These are phyloP conservation scores for Listronotus oregonensis DNA, from an alignment of 1,140 invertebrate species.

Conservation along the genomic window DNA sequence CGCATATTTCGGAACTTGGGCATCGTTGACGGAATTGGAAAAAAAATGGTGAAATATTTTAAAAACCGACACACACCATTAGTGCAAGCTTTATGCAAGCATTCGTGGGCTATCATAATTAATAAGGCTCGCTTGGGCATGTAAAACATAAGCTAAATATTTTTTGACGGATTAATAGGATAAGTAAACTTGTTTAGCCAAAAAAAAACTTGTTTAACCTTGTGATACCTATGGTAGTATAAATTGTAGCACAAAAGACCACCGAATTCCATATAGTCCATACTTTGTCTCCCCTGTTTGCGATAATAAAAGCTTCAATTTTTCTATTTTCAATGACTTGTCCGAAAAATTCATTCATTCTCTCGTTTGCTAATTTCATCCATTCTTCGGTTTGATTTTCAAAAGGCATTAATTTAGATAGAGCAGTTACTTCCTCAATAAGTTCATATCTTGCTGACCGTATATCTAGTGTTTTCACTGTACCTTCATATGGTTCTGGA, in stretches of 20 bases:
- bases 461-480: conserved; percentile 59
- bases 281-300: conserved; percentile 54
- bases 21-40: too few relatives aligned
- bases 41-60: too few relatives aligned
- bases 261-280: conserved; percentile 93
- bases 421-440: conserved; percentile 48
- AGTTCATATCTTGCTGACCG: conserved; percentile 57
- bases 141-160: too few relatives aligned
- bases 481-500: conserved; percentile 61
- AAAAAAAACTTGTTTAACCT: neutral
- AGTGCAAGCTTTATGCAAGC: too few relatives aligned
- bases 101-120: too few relatives aligned
- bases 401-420: conserved; percentile 45
- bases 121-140: too few relatives aligned
- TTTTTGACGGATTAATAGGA: too few relatives aligned
- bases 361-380: conserved; percentile 57
- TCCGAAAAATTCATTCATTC: conserved; percentile 61
- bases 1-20: too few relatives aligned
- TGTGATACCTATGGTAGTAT: conserved; percentile 88
- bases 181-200: too few relatives aligned
- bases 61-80: too few relatives aligned
- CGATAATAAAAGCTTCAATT: conserved; percentile 52
- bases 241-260: conserved; percentile 91
- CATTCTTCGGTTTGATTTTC: conserved; percentile 55
- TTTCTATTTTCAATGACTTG: conserved; percentile 63